Evolutionary conservation across 2,113 vertebrate species (phyloP).

Genomic region (Urocolius indicus): DNA sequence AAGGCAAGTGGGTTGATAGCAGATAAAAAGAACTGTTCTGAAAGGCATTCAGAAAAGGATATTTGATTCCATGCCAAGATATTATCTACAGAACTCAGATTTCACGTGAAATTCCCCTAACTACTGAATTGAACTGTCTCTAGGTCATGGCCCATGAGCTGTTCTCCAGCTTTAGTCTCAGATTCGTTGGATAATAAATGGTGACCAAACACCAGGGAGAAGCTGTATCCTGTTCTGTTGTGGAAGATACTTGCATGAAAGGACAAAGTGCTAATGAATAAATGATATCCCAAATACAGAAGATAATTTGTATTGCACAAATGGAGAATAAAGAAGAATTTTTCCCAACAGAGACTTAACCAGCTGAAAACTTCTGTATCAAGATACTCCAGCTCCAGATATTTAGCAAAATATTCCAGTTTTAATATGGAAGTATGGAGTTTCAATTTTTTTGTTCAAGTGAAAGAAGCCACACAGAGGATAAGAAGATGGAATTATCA

Average conservation of each 20-base stretch:
- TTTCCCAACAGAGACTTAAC: not conserved
- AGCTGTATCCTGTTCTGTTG: conserved; percentile 12
- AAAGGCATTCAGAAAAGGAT: not conserved
- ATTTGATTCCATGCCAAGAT: conserved; percentile 18
- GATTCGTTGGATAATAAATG: conserved; percentile 78
- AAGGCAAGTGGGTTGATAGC: not conserved
- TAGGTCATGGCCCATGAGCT: conserved; percentile 84
- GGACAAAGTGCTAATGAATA: conserved; percentile 49
- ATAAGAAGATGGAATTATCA: not conserved
- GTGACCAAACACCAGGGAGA: conserved; percentile 60
- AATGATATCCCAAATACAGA: not conserved
- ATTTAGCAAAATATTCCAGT: not conserved
- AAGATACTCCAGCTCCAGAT: not conserved
- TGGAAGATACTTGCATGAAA: conserved; percentile 45
- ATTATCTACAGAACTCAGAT: conserved; percentile 18
- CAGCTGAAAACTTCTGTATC: not conserved
- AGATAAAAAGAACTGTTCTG: not conserved
- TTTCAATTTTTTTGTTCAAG: not conserved
- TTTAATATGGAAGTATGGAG: not conserved
- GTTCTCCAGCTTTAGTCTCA: conserved; percentile 82
- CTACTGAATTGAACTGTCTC: conserved; percentile 77
- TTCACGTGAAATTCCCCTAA: conserved; percentile 70
- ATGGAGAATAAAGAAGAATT: not conserved
- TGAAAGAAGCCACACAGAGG: not conserved
- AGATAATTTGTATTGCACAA: conserved; percentile 5